Base-by-base conservation (phyloP, 2,113 vertebrate species). In the Hypocryptadius cinnamomeus region DNA sequence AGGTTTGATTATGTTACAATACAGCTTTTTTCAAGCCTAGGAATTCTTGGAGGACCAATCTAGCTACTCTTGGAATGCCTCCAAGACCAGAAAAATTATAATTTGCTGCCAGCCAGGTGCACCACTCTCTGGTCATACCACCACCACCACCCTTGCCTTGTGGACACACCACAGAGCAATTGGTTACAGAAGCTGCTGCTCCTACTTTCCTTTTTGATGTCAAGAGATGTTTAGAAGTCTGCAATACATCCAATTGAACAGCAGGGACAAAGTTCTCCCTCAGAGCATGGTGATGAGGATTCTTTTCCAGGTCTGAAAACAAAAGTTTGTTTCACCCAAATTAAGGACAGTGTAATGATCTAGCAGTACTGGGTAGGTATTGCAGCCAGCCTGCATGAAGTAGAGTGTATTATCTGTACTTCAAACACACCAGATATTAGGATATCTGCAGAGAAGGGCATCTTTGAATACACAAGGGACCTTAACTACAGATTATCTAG, bases 211-310 rank as follows among this genome's bases (percentile, higher is more conserved):
- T 74, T 42, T 83, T 37, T 39, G 33, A 81, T 33, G 24, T n/a
- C 27, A 81, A 56, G 10, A 68, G 35, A 30, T 48, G 18, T 40
- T 81, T 31, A 74, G 12, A 92, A 56, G 28, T 12, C 74, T 56
- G 16, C 28, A 85, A 60, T 15, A 51, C 11, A 70, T 24, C n/a
- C 39, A 39, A 23, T 53, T 65, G 9, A 77, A 89, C 13, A 70
- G 37, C 37, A 80, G 31, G 18, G 27, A 53, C 24, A 70, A 39
- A 74, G 19, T 10, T 35, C 18, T 76, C 15, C 30, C n/a, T 74
- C 21, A 59, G 19, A 91, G 11, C 2, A 14, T 0, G 0, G 37
- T 15, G 13, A 42, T 61, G 6, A 82, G 13, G 28, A 53, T 40
- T 51, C 10, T 87, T 60, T 56, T 31, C 40, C 24, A 70, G 18